Evolutionary conservation across 2,113 vertebrate species (phyloP).

Genomic region (Coregonus clupeaformis): DNA sequence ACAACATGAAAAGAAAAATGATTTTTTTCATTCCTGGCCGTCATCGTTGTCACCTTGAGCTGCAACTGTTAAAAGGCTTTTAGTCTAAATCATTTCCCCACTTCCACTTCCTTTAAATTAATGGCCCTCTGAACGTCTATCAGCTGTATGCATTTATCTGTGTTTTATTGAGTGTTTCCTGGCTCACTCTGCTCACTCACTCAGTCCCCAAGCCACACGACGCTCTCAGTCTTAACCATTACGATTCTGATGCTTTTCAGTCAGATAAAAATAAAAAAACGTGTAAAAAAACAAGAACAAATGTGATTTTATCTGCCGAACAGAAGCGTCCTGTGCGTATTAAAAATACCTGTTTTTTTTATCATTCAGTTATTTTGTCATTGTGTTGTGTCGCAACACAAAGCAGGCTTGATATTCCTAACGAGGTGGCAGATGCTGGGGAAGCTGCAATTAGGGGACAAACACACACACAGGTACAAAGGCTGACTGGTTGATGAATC

Average conservation of each 20-base stretch:
- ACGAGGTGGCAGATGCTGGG: background rate
- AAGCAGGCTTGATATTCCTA: background rate
- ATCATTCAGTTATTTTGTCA: no score
- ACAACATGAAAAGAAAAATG: slow-evolving; percentile 28
- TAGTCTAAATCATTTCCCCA: slow-evolving; percentile 67
- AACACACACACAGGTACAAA: no score
- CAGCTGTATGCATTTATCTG: slow-evolving; percentile 62
- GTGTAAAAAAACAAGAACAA: slow-evolving; percentile 10
- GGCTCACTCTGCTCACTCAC: background rate
- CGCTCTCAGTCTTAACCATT: slow-evolving; percentile 46
- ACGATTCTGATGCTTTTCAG: no score
- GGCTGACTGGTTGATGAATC: background rate
- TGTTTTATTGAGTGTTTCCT: slow-evolving; percentile 49
- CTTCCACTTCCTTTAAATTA: slow-evolving; percentile 62
- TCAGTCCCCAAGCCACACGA: background rate
- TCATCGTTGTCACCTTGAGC: slow-evolving; percentile 42
- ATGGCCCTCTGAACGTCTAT: slow-evolving; percentile 65
- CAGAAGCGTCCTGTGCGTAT: no score
- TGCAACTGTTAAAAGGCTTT: slow-evolving; percentile 65
- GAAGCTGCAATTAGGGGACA: background rate
- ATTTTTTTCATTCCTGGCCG: slow-evolving; percentile 42
- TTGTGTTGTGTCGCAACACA: background rate
- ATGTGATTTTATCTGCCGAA: no score
- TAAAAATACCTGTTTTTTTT: no score
- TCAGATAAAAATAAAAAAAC: no score